Evolutionary conservation across 2,888 invertebrate genomes (phyloP).

Genomic region (Drosophila borborema): DNA sequence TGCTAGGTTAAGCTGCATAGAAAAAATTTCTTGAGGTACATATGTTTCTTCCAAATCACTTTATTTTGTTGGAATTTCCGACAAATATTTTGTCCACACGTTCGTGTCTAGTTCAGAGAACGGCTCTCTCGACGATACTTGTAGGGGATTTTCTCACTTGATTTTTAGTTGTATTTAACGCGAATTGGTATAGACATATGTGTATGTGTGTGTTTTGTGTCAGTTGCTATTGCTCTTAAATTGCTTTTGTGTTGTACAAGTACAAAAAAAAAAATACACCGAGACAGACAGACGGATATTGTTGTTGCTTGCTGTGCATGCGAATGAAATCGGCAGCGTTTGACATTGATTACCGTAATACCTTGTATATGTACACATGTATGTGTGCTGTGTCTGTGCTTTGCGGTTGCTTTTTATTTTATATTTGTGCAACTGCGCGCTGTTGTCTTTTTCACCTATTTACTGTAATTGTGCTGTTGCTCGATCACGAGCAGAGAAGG

Average conservation of each 20-base stretch:
- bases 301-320: slow-evolving; percentile 61
- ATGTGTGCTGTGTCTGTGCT: slow-evolving; percentile 24
- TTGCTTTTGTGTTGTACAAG: slow-evolving; percentile 51
- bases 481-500: slow-evolving; percentile 61
- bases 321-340: slow-evolving; percentile 76
- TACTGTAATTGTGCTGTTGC: slow-evolving; percentile 77
- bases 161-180: slow-evolving; percentile 50
- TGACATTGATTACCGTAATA: slow-evolving; percentile 83
- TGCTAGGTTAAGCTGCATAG: not conserved
- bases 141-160: slow-evolving; percentile 52
- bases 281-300: slow-evolving; percentile 55
- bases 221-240: slow-evolving; percentile 56
- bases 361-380: slow-evolving; percentile 40
- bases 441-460: slow-evolving; percentile 76
- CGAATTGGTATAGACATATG: slow-evolving; percentile 44
- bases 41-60: slow-evolving; percentile 6
- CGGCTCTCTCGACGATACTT: slow-evolving; percentile 32
- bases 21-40: slow-evolving; percentile 10
- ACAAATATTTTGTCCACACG: slow-evolving; percentile 29
- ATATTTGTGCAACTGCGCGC: slow-evolving; percentile 75
- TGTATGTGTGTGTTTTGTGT: slow-evolving; percentile 39
- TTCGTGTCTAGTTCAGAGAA: slow-evolving; percentile 36
- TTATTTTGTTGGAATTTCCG: slow-evolving; percentile 8
- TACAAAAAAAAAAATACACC: slow-evolving; percentile 46
- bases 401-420: slow-evolving; percentile 41